Conservation (phyloP, 2,888 invertebrate species). For the Argyresthia albistria region DNA sequence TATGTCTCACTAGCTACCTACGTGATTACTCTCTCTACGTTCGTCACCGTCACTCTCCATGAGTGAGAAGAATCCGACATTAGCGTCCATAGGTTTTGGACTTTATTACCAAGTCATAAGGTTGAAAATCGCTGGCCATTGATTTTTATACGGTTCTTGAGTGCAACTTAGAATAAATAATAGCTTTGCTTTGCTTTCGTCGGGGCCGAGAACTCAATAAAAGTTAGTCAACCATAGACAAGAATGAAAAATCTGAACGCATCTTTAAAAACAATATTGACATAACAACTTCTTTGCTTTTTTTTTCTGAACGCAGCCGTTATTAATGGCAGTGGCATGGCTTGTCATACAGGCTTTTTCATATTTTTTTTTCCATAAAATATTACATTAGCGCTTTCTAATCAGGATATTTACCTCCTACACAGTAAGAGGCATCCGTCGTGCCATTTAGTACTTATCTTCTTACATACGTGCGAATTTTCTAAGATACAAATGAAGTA, state of each 20-base stretch:
- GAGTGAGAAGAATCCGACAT: too few species aligned
- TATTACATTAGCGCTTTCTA: constrained; percentile 25
- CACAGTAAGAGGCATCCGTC: constrained; percentile 15
- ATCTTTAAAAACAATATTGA: constrained; percentile 14
- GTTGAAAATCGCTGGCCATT: too few species aligned
- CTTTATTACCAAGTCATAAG: too few species aligned
- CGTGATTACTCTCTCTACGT: too few species aligned
- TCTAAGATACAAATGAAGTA: constrained; percentile 30
- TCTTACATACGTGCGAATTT: constrained; percentile 21
- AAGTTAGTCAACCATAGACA: neutral
- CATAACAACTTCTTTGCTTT: constrained; percentile 18
- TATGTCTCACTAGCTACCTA: too few species aligned
- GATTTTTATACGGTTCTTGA: too few species aligned
- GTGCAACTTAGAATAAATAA: too few species aligned
- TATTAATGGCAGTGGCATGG: constrained; percentile 56
- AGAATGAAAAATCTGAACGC: constrained; percentile 26
- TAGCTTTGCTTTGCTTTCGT: too few species aligned
- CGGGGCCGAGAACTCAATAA: too few species aligned
- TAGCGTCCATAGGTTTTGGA: too few species aligned
- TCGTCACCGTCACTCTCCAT: too few species aligned
- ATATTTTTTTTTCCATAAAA: constrained; percentile 39
- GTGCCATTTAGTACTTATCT: constrained; percentile 31
- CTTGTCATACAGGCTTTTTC: constrained; percentile 57
- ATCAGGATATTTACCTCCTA: constrained; percentile 17
- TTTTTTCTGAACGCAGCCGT: constrained; percentile 48